Conservation (phyloP, 2,888 invertebrate species). For the Poecilobothrus nobilitatus region DNA sequence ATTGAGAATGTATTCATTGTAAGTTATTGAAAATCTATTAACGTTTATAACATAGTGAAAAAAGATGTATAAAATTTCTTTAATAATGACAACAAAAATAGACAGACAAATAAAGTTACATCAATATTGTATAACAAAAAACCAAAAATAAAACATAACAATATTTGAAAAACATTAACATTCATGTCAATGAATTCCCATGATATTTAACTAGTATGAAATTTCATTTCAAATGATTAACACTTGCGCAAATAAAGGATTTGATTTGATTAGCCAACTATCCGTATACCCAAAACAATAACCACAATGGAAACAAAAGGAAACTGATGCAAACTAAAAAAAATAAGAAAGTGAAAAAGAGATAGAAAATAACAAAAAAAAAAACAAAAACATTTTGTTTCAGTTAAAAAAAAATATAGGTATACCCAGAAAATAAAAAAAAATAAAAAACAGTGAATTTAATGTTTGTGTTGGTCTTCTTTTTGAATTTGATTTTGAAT, state of each 20-base stretch:
- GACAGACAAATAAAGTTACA: no score
- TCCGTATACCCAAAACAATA: not conserved
- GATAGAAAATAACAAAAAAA: not conserved
- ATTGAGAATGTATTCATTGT: no score
- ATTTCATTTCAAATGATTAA: constrained; percentile 21
- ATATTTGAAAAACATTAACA: not conserved
- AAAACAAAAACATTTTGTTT: not conserved
- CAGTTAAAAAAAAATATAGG: constrained; percentile 12
- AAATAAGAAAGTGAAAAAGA: not conserved
- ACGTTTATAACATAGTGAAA: no score
- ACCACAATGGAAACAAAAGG: not conserved
- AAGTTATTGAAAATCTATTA: no score
- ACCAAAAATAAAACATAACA: not conserved
- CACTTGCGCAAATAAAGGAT: constrained; percentile 22
- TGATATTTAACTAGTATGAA: constrained; percentile 11
- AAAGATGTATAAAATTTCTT: no score
- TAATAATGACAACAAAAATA: no score
- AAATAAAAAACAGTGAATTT: not conserved
- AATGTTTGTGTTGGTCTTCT: no score
- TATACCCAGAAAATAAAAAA: no score
- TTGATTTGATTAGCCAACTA: constrained; percentile 17
- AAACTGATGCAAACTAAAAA: not conserved
- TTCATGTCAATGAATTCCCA: not conserved
- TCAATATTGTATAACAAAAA: no score
- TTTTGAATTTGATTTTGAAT: no score